Evolutionary conservation across 1,140 invertebrate species (phyloP), one percentile per base, ranked within the genome.

Genomic region (Lordiphosa mommai): DNA sequence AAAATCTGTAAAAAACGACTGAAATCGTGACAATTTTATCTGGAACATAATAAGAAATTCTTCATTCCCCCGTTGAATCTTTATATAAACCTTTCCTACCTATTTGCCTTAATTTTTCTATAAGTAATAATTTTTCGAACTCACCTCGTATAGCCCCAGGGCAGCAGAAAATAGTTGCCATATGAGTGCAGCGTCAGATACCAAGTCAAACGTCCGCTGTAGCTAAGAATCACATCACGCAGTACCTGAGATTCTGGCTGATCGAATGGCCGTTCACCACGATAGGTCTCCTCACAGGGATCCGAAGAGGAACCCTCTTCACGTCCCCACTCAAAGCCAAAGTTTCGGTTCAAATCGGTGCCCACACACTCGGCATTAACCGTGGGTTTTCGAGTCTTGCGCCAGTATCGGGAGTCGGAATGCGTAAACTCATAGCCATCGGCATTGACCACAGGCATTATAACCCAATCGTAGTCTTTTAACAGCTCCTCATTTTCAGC

Each of bases 111-210:
- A n/a, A n/a, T n/a, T n/a, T n/a, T n/a, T n/a, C n/a, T n/a, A n/a
- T n/a, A n/a, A n/a, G n/a, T n/a, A n/a, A n/a, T n/a, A n/a, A n/a
- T n/a, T n/a, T n/a, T n/a, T n/a, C n/a, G n/a, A n/a, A 68, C 84
- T 47, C 20, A 48, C 77, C 55, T 50, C 4, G 92, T 93, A 65
- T 92, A 94, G 13, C 94, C 94, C 92, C 93, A 95, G 9, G 94
- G 94, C 67, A 94, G 92, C 1, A 95, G 72, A 13, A 94, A 84
- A 73, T 92, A 92, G 73, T 92, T 91, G 20, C 93, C 93, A 73
- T 91, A 93, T 29, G 92, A 92, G 61, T 96, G 95, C 5, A 95
- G 74, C 0, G 93, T 92, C 2, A 95, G 87, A 61, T 95, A 95
- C 17, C 93, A 88, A 16, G 91, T 90, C 8, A 93, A 88, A 1